Base-by-base conservation (phyloP, 2,888 invertebrate species). In the Trichacis sp. region DNA sequence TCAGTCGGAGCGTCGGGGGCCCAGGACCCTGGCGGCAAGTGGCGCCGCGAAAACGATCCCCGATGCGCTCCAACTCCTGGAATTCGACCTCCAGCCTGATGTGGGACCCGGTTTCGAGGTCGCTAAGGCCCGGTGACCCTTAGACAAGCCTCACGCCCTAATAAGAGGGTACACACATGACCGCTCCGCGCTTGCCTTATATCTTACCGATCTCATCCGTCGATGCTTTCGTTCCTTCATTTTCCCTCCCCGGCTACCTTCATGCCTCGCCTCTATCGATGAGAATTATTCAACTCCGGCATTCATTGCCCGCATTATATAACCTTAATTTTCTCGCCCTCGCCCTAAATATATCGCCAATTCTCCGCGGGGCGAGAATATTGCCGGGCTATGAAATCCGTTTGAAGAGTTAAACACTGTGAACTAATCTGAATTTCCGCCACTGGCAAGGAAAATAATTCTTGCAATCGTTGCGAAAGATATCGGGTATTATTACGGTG, bases 131-230 rank as follows among this genome's bases (percentile, higher is more conserved):
- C 80, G 75, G 78, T 82, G 82, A 82, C 83, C 83, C 82, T 75
- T 78, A 81, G 82, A 83, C 83, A 83, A 83, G 80, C 73, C 80
- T 79, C 82, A 82, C 83, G 83, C 83, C 83, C 83, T 84, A 83
- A 83, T 84, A 79, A 84, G 82, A 79, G 83, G 83, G 80, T 84
- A 83, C 76, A 74, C 69, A 69, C 56, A 69, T 69, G 69, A 36
- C 59, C 61, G 64, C 69, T 64, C 53, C 61, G 60, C n/a, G n/a
- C 65, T 68, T 60, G 42, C 66, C 63, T 57, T 64, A 66, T 64
- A 63, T 69, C 69, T 69, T 50, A 50, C 52, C 56, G 61, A 66
- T 66, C 69, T 66, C 66, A 66, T 64, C 64, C 58, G 58, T 64
- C 45, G 57, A 57, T 48, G 56, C 40, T 54, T n/a, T 67, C 48